A percentile compares a stretch with the other conserved stretches of the same genome.
Conservation (phyloP, 64 coral and sea anemone species). For the Orbicella faveolata region DNA sequence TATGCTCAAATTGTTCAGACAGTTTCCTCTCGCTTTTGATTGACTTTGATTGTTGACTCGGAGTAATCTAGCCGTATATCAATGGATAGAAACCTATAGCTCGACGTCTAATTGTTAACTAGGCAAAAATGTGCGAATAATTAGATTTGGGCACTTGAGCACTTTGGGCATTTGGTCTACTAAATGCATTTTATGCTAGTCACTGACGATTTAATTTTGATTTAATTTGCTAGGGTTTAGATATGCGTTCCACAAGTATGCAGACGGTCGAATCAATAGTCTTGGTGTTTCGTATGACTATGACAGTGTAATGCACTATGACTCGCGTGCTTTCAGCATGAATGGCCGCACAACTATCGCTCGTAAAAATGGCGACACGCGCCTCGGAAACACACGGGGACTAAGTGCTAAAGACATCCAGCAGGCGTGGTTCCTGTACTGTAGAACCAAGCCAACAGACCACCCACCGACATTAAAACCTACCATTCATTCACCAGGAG, state of each 20-base stretch:
- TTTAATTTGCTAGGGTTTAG: slow-evolving; percentile 34
- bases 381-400: slow-evolving; percentile 65
- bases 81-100: too few species aligned
- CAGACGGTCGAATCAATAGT: slow-evolving; percentile 66
- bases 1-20: too few species aligned
- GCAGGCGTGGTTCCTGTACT: slow-evolving; percentile 62
- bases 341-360: slow-evolving; percentile 26
- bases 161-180: too few species aligned
- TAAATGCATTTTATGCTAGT: too few species aligned
- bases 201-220: neutral
- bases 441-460: slow-evolving; percentile 26
- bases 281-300: slow-evolving; percentile 65
- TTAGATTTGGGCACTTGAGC: too few species aligned
- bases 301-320: slow-evolving; percentile 71
- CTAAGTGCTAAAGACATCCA: slow-evolving; percentile 57
- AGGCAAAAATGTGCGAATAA: too few species aligned
- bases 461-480: slow-evolving; percentile 17
- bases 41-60: too few species aligned
- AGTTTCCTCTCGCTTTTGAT: too few species aligned
- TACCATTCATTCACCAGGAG: slow-evolving; percentile 25
- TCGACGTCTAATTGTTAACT: too few species aligned
- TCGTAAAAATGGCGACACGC: slow-evolving; percentile 4
- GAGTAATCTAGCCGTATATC: too few species aligned
- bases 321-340: slow-evolving; percentile 54
- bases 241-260: slow-evolving; percentile 75